Evolutionary conservation across 2,888 invertebrate genomes (phyloP).

Genomic region (Oegoconia quadripuncta): DNA sequence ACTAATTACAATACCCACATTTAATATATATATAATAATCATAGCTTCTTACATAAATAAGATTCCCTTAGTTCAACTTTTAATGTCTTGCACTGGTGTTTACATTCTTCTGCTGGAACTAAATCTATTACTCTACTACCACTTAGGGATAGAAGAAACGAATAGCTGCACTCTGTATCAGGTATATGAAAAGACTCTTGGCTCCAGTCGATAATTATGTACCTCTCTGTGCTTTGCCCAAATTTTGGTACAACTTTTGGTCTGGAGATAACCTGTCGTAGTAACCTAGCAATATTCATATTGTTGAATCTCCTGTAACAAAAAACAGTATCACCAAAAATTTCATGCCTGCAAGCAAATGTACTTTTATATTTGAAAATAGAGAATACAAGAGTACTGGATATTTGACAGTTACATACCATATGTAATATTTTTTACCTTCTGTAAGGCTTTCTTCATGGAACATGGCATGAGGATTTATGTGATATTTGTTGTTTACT

Average conservation of each 20-base stretch:
- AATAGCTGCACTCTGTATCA: slow-evolving; percentile 89
- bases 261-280: slow-evolving; percentile 85
- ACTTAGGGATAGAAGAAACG: slow-evolving; percentile 85
- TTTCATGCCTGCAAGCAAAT: too few relatives aligned
- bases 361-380: too few relatives aligned
- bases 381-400: too few relatives aligned
- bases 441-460: slow-evolving; percentile 30
- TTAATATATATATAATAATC: neutral
- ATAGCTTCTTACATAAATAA: slow-evolving; percentile 84
- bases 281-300: slow-evolving; percentile 84
- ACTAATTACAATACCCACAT: neutral
- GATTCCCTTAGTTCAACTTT: slow-evolving; percentile 84
- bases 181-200: slow-evolving; percentile 84
- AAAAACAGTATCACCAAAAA: too few relatives aligned
- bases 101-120: slow-evolving; percentile 88
- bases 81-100: slow-evolving; percentile 83
- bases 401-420: slow-evolving; percentile 43
- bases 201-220: slow-evolving; percentile 85
- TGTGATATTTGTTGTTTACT: slow-evolving; percentile 50
- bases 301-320: slow-evolving; percentile 86
- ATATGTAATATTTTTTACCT: slow-evolving; percentile 46
- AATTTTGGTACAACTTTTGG: slow-evolving; percentile 85
- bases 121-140: slow-evolving; percentile 86
- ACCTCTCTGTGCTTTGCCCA: slow-evolving; percentile 88
- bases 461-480: slow-evolving; percentile 58